Evolutionary conservation across 2,888 invertebrate species (phyloP), one percentile per base, ranked within the genome.

Genomic region (Lasioglossum calceatum): DNA sequence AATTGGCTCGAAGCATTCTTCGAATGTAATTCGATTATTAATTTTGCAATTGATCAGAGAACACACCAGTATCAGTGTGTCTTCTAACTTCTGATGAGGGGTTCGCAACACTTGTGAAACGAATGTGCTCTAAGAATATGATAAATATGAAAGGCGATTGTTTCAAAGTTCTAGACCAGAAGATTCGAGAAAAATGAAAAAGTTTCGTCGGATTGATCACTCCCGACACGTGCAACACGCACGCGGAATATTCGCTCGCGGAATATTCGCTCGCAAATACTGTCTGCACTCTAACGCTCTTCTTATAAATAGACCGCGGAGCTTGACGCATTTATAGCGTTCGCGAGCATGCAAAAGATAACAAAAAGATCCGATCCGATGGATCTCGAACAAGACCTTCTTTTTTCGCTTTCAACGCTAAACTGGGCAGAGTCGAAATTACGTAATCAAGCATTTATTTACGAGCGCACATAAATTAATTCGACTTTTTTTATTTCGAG

Each of bases 141-240:
- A n/a, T 0, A 12, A 58, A n/a, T n/a, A 58, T 8, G 12, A n/a
- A 58, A 23, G 2, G 8, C 19, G 8, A 23, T 23, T n/a, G n/a
- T 58, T 58, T 23, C 3, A 54, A 23, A 23, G 54, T 10, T n/a
- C 58, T 58, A 58, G 54, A 4, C 10, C n/a, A 54, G 58, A 58
- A 10, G n/a, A 58, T n/a, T 19, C 3, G n/a, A 47, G 85, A 73
- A 79, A 77, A 85, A 85, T 85, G 42, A 67, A 79, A 85, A 64
- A 79, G 58, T 72, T 64, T 50, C 85, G 8, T 12, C 39, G 61
- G 27, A 50, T 75, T 78, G 58, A 58, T 58, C 58, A 58, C 58
- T 58, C 58, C n/a, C 77, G 75, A 71, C 58, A 70, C 23, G 39
- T 27, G 61, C 27, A 61, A 61, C 64, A 32, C 32, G 64, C 64